Percentiles rank a stretch among this genome's conserved stretches.
These are phyloP conservation scores for Philonicus albiceps DNA, from an alignment of 2,888 invertebrate genomes.

Conservation along the genomic window DNA sequence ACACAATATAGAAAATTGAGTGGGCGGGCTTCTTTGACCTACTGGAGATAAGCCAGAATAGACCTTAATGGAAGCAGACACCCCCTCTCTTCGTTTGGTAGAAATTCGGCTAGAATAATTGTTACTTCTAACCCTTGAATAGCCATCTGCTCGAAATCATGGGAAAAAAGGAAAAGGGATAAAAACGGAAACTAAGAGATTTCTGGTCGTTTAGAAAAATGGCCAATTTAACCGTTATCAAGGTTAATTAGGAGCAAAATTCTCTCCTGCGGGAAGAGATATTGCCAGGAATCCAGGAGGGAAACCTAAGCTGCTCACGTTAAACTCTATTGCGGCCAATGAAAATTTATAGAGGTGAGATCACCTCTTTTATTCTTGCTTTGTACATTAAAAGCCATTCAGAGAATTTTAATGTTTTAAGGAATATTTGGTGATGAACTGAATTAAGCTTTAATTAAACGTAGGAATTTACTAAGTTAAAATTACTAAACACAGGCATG, in stretches of 20 bases:
- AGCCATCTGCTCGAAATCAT: not conserved
- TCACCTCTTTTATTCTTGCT: not conserved
- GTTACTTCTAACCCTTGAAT: slow-evolving; percentile 1
- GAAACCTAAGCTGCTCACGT: not conserved
- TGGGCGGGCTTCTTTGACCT: not conserved
- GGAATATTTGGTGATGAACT: not conserved
- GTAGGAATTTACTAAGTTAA: no score
- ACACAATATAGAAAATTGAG: slow-evolving; percentile 7
- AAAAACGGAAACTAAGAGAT: not conserved
- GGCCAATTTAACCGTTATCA: not conserved
- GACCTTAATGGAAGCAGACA: slow-evolving; percentile 1
- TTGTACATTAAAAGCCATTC: not conserved
- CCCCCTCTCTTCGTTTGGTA: not conserved
- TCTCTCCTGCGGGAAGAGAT: not conserved
- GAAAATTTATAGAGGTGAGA: not conserved
- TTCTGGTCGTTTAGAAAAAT: not conserved
- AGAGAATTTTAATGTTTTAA: not conserved
- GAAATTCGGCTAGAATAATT: slow-evolving; percentile 8
- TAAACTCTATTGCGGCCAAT: not conserved
- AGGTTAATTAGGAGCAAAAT: not conserved
- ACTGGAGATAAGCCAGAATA: slow-evolving; percentile 1
- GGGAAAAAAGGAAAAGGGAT: not conserved
- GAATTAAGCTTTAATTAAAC: not conserved
- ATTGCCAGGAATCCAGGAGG: not conserved
- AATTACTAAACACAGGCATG: no score